Base-by-base conservation (phyloP, 2,797 vertebrate species). In the Eulemur mongoz region DNA sequence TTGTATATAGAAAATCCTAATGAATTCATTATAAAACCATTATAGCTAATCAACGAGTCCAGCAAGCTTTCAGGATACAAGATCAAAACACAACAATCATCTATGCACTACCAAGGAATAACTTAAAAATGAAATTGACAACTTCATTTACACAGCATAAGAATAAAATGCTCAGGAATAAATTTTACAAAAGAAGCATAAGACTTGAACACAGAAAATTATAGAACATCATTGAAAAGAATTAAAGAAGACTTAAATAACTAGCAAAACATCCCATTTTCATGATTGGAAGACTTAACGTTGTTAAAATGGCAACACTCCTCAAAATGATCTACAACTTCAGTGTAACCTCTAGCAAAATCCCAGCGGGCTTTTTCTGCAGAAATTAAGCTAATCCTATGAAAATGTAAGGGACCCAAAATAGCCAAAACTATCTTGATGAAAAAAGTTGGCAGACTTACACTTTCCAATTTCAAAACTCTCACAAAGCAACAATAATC, bases 71-170 rank as follows among this genome's bases (percentile, higher is more conserved):
- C 70, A 87, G 18, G 54, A 82, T 48, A 76, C 4, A 52, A 18
- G 20, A 88, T 63, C 89, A 59, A 97, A 96, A 90, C 52, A 80
- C 10, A 81, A 94, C 35, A 65, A 85, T 90, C 27, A 63, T 40
- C 25, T 80, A 23, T 12, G 12, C 4, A 65, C 32, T 80, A 72
- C n/a, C 59, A 95, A 52, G 1, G 50, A 73, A 84, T 7, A 92
- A 27, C 35, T 8, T 38, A 45, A 79, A 95, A 89, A 50, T 40
- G 27, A 93, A 92, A 78, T n/a, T 63, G 40, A 67, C 11, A 35
- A 32, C 43, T 89, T 81, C 8, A 63, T 50, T 80, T 70, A 35
- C 0, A 61, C 1, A 3, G 4, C 54, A 89, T 59, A 96, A 82
- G 3, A 76, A 81, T 59, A 83, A 76, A 89, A 92, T 38, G 27